Conservation (phyloP, 1,140 invertebrate genomes). For the Episyrphus balteatus region DNA sequence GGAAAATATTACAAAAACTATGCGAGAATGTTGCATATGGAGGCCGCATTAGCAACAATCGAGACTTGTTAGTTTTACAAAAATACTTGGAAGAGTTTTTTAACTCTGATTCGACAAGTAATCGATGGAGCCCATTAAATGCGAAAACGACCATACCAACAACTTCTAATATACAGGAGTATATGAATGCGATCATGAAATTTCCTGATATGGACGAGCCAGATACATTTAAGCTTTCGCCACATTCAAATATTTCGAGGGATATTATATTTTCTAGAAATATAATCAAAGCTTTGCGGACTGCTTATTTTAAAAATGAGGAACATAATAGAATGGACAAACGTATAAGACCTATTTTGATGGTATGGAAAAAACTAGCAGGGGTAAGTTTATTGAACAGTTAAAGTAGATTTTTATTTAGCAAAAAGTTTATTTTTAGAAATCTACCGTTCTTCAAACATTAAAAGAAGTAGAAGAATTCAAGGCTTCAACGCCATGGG, state of each 20-base stretch:
- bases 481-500: conserved; percentile 47
- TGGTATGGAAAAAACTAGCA: conserved; percentile 65
- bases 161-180: conserved; percentile 47
- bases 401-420: not conserved
- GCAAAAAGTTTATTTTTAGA: no score
- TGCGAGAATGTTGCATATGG: conserved; percentile 78
- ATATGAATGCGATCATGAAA: conserved; percentile 46
- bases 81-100: conserved; percentile 70
- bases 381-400: conserved; percentile 22
- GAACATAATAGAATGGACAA: conserved; percentile 40
- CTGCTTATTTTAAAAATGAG: conserved; percentile 23
- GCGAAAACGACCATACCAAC: conserved; percentile 41
- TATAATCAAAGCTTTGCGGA: conserved; percentile 22
- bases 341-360: conserved; percentile 54
- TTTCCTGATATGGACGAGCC: conserved; percentile 60
- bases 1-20: conserved; percentile 70
- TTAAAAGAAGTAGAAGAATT: conserved; percentile 16
- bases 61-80: conserved; percentile 62
- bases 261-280: conserved; percentile 20
- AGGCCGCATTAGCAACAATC: conserved; percentile 71
- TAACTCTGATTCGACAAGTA: conserved; percentile 45
- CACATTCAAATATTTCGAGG: conserved; percentile 23
- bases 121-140: conserved; percentile 45
- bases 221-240: conserved; percentile 62
- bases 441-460: conserved; percentile 17